Conservation (phyloP, 2,797 vertebrate species). For the Myotis vivesi region DNA sequence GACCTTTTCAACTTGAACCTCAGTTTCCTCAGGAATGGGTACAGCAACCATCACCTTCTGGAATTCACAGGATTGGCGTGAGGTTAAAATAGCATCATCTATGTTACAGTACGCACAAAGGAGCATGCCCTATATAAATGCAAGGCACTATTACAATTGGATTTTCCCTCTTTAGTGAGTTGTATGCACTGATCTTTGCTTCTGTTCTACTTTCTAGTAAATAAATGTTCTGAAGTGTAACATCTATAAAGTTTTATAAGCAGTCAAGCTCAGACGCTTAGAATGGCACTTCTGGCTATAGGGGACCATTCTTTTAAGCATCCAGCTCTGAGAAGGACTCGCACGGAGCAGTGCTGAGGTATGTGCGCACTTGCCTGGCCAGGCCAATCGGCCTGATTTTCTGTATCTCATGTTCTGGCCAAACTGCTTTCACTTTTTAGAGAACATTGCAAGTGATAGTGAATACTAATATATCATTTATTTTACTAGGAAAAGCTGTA, state of each 20-base stretch:
- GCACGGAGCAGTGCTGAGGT: accelerated
- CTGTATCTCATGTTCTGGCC: neutral
- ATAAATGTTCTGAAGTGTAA: neutral
- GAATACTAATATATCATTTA: neutral
- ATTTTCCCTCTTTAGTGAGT: neutral
- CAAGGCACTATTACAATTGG: neutral
- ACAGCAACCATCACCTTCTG: neutral
- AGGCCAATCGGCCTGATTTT: neutral
- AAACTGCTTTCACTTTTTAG: neutral
- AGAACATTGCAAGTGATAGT: neutral
- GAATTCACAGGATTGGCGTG: neutral
- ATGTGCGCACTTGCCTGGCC: neutral
- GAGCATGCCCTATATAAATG: neutral
- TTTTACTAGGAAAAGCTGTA: neutral
- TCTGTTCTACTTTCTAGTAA: constrained; percentile 1
- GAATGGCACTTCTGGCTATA: neutral
- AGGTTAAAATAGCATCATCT: neutral
- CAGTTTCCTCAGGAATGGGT: neutral
- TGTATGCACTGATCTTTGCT: neutral
- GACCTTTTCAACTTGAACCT: neutral
- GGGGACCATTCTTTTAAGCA: neutral
- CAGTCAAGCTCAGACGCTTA: neutral
- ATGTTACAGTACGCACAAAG: neutral
- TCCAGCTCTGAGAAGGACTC: neutral
- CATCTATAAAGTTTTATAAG: neutral